Evolutionary conservation across 2,113 vertebrate genomes (phyloP), one percentile per base, ranked within the genome.

Genomic region (Mungos mungo): DNA sequence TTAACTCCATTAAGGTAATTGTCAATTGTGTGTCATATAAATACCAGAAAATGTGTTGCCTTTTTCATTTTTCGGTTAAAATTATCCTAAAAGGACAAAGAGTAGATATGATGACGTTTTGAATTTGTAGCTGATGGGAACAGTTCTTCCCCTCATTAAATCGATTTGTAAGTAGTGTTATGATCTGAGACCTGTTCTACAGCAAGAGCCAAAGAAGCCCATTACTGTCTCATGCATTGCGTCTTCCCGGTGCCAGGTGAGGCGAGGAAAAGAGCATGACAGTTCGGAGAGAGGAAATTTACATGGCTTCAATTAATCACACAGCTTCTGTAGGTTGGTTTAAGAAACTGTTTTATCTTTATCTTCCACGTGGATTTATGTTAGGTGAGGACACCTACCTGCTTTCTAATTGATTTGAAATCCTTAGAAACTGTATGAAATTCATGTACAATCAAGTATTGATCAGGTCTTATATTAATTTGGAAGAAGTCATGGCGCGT

Each of bases 131-230:
- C 27, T 93, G 7, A 93, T 93, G n/a, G 31, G 72, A 91, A 85
- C 38, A 54, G 47, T 86, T 72, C 68, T 90, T 82, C 33, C 97
- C 80, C 91, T 94, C 33, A 94, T 95, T 97, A 97, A 82, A 35
- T 41, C 33, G 16, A 33, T 90, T 97, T 97, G 25, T 77, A 31
- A 84, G 21, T 88, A 81, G 31, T 79, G 54, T 14, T 47, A 8
- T 84, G 76, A 86, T 60, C 85, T 93, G 57, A 93, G n/a, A 31
- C 12, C 57, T 90, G 65, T 69, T 79, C 5, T 79, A 13, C 12
- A 90, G 23, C 86, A 97, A n/a, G 14, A 85, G 85, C 80, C 38
- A 79, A 97, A 94, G 2, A 10, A 71, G 2, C 18, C 31, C 66
- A 57, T 90, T 96, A 23, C 16, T 14, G 1, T 96, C 90, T 95